Conservation (phyloP, 2,113 vertebrate genomes). For the Podilymbus podiceps region DNA sequence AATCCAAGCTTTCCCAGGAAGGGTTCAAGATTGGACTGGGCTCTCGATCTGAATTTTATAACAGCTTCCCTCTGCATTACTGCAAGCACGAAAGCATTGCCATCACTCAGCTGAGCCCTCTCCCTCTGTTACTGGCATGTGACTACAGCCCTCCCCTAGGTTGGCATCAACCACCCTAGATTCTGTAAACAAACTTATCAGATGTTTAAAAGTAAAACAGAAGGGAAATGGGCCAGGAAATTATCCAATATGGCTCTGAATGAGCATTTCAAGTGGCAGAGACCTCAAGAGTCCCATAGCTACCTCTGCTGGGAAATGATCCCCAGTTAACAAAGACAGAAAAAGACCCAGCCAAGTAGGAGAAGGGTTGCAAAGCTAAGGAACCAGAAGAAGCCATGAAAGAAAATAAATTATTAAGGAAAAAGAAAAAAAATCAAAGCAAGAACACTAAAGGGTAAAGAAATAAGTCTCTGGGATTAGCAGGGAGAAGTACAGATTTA, state of each 20-base stretch:
- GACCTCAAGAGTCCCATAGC: neutral
- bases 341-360: constrained; percentile 38
- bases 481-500: constrained; percentile 25
- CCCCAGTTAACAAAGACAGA: neutral
- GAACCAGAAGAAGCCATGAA: neutral
- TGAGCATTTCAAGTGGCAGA: neutral
- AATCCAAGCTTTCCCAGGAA: neutral
- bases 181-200: constrained; percentile 30
- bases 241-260: constrained; percentile 12
- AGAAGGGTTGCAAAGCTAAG: neutral
- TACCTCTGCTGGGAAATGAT: neutral
- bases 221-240: constrained; percentile 26
- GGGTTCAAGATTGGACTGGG: neutral
- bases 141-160: neutral
- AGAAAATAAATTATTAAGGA: constrained; percentile 28
- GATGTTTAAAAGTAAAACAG: constrained; percentile 19
- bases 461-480: constrained; percentile 8
- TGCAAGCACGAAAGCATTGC: accelerated
- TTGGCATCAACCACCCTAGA: neutral
- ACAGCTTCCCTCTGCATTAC: neutral
- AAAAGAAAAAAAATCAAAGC: constrained; percentile 31
- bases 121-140: accelerated
- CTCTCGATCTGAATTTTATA: neutral
- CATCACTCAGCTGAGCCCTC: neutral
- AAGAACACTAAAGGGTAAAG: neutral